Evolutionary conservation across 2,888 invertebrate genomes (phyloP), one percentile per base, ranked within the genome.

Genomic region (Papilio demoleus): DNA sequence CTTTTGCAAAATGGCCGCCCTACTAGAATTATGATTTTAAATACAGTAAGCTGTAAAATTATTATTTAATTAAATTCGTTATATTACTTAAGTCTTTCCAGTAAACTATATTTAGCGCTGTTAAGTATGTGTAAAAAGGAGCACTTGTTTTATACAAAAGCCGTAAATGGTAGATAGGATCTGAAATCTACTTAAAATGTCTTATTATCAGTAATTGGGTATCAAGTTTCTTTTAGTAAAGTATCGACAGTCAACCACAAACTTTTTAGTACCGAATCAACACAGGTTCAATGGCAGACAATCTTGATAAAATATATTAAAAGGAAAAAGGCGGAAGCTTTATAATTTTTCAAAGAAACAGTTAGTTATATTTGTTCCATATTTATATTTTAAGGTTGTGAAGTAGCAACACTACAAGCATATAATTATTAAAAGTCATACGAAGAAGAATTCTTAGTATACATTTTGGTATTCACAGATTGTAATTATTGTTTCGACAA

Each of bases 181-280:
- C 50, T 50, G 14, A 11, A 24, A 50, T 50, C 50, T 50, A 50
- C 50, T 2, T 50, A 12, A 24, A 50, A 50, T 50, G 50, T 50
- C 50, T 50, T 50, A 24, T 50, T 50, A 24, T 5, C 53, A 53
- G 53, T 27, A 27, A 27, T 53, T 27, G 27, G n/a, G 53, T n/a
- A 11, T n/a, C n/a, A 11, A 4, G 27, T 53, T 53, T 17, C 31
- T 3, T 53, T 53, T 9, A 53, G n/a, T 31, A 31, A 27, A 2
- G 31, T n/a, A 31, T 53, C 31, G 31, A 2, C 27, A n/a, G 27
- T n/a, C 50, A 50, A 50, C 27, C 27, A n/a, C 27, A 14, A 31
- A 31, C 31, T 53, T 53, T 53, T 53, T 27, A 27, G 27, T 31
- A 53, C 31, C 27, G n/a, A 31, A 27, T 53, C 27, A 31, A n/a